These are phyloP conservation scores for Ophion costatus DNA, from an alignment of 2,888 invertebrate species.

Conservation along the genomic window DNA sequence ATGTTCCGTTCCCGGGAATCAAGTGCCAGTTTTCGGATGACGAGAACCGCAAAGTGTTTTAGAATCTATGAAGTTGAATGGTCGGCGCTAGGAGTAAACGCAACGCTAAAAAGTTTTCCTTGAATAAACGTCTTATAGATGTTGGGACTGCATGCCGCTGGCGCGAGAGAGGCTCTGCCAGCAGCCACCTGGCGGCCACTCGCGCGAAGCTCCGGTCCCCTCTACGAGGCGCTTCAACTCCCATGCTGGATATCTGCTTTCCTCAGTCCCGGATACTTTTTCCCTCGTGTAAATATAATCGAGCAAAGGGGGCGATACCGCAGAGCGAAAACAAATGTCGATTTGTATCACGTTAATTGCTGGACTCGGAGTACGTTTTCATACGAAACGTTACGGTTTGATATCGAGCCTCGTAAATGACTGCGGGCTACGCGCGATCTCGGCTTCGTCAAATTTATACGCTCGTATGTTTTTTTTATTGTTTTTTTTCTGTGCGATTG, in stretches of 20 bases:
- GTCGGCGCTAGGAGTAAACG: no score
- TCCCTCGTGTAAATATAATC: not conserved
- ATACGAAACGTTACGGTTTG: conserved; percentile 20
- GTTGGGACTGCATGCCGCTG: not conserved
- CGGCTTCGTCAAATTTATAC: conserved; percentile 39
- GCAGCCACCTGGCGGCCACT: not conserved
- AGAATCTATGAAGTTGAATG: no score
- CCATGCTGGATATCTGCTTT: not conserved
- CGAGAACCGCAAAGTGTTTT: no score
- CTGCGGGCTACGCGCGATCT: conserved; percentile 48
- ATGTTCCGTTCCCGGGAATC: no score
- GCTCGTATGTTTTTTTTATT: conserved; percentile 32
- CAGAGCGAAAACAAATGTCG: not conserved
- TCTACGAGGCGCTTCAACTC: not conserved
- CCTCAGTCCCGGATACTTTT: not conserved
- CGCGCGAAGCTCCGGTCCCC: not conserved
- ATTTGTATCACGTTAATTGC: not conserved
- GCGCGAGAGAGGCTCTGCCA: not conserved
- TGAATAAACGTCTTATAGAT: not conserved
- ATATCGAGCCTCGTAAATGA: conserved; percentile 64
- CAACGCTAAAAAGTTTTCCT: no score
- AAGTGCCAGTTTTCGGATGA: no score
- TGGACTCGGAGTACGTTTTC: not conserved
- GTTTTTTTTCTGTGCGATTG: not conserved
- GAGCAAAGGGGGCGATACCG: not conserved